phyloP scores from a whole-genome alignment of 2,113 vertebrate species.

The Theristicus caerulescens region DNA sequence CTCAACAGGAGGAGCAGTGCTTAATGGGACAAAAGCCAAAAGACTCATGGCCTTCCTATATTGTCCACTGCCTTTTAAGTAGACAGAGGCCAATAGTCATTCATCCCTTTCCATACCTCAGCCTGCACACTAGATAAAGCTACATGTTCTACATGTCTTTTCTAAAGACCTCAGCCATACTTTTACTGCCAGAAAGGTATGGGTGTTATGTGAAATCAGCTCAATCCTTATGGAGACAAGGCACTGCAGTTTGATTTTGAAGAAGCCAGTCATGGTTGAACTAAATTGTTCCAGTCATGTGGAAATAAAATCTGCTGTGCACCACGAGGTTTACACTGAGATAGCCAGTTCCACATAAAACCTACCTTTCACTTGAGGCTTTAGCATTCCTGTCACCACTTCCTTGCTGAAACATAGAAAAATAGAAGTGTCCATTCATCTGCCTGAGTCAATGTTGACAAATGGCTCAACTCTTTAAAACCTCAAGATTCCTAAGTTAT shows the following conservation, averaged over 20 bases:
- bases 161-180: background rate
- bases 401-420: background rate
- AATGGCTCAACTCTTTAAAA: background rate
- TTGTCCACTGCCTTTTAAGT: background rate
- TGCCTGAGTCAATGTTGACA: background rate
- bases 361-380: background rate
- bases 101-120: background rate
- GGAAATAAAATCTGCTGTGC: background rate
- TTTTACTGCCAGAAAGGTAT: accelerated
- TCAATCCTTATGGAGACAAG: accelerated
- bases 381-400: background rate
- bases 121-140: background rate
- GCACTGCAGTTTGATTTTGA: background rate
- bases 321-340: background rate
- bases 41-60: background rate
- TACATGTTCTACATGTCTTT: background rate
- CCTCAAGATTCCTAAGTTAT: background rate
- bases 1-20: background rate
- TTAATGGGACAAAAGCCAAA: background rate
- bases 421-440: background rate
- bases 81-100: background rate
- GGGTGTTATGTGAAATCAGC: accelerated
- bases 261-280: background rate
- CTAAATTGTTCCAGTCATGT: background rate
- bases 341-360: background rate